phyloP scores from a whole-genome alignment of 1,140 invertebrate species.

The Drosophila suzukii region DNA sequence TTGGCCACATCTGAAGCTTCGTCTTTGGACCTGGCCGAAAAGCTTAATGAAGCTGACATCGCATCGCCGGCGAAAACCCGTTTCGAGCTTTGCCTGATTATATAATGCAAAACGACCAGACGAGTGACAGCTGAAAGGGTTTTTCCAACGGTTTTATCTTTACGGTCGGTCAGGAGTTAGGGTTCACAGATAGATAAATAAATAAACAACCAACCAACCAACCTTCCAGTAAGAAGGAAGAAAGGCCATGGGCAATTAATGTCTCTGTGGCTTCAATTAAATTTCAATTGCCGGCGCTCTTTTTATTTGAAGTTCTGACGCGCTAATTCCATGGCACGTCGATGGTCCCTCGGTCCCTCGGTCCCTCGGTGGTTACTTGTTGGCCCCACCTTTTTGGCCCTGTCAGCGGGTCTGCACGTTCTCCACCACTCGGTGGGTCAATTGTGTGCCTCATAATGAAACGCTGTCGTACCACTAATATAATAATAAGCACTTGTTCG shows the following conservation, averaged over 20 bases:
- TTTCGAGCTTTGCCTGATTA: slow-evolving; percentile 50
- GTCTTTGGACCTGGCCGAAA: slow-evolving; percentile 38
- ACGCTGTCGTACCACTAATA: slow-evolving; percentile 71
- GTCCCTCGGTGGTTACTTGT: background rate
- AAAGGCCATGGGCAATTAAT: slow-evolving; percentile 59
- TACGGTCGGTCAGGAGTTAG: slow-evolving; percentile 1
- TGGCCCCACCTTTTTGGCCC: slow-evolving; percentile 33
- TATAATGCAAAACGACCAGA: slow-evolving; percentile 38
- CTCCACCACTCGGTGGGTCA: slow-evolving; percentile 59
- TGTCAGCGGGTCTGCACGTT: slow-evolving; percentile 43
- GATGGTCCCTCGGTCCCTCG: background rate
- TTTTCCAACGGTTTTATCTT: slow-evolving; percentile 48
- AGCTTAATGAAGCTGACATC: slow-evolving; percentile 65
- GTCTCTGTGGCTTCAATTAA: slow-evolving; percentile 64
- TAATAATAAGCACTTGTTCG: slow-evolving; percentile 74
- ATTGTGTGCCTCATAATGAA: slow-evolving; percentile 67
- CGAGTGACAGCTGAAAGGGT: slow-evolving; percentile 54
- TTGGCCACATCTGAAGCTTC: slow-evolving; percentile 27
- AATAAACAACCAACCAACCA: slow-evolving; percentile 3
- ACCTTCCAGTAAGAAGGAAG: background rate
- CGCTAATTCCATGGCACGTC: slow-evolving; percentile 67
- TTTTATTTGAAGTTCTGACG: slow-evolving; percentile 67
- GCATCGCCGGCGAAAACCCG: slow-evolving; percentile 25
- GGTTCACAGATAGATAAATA: slow-evolving; percentile 16
- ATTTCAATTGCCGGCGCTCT: slow-evolving; percentile 68